Conservation (phyloP, 1,140 invertebrate species). For the Pogonomyrmex californicus region DNA sequence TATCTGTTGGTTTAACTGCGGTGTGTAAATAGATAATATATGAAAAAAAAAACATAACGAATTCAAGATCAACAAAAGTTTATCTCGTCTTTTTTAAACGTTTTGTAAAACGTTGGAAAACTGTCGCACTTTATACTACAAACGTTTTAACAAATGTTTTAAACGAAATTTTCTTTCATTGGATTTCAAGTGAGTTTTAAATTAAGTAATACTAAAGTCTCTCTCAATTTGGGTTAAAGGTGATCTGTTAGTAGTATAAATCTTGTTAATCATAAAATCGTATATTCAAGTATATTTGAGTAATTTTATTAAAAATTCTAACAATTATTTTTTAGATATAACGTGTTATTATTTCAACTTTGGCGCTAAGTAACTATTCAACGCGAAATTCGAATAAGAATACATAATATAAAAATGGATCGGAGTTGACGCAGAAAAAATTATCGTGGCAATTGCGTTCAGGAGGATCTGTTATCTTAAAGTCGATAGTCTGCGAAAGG, state of each 20-base stretch:
- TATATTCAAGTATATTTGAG: no score
- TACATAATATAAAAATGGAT: not conserved
- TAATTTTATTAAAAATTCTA: not conserved
- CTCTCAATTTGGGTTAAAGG: not conserved
- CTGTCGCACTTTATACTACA: not conserved
- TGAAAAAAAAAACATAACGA: not conserved
- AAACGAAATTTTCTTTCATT: slow-evolving; percentile 21
- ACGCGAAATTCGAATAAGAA: not conserved
- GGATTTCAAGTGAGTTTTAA: not conserved
- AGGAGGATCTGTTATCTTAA: not conserved
- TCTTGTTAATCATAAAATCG: not conserved
- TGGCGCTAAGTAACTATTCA: not conserved
- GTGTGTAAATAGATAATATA: not conserved
- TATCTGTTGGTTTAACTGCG: no score
- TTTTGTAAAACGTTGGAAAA: not conserved
- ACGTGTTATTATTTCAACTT: not conserved
- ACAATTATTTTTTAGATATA: not conserved
- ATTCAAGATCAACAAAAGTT: not conserved
- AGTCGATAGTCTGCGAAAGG: slow-evolving; percentile 40
- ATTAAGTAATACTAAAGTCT: not conserved
- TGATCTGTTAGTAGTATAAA: not conserved
- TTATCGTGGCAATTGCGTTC: slow-evolving; percentile 1
- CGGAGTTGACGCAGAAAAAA: not conserved
- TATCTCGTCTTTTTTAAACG: not conserved
- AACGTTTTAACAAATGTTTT: slow-evolving; percentile 6